Evolutionary conservation across 2,113 vertebrate genomes (phyloP).

Genomic region (Leptobrachium ailaonicum): DNA sequence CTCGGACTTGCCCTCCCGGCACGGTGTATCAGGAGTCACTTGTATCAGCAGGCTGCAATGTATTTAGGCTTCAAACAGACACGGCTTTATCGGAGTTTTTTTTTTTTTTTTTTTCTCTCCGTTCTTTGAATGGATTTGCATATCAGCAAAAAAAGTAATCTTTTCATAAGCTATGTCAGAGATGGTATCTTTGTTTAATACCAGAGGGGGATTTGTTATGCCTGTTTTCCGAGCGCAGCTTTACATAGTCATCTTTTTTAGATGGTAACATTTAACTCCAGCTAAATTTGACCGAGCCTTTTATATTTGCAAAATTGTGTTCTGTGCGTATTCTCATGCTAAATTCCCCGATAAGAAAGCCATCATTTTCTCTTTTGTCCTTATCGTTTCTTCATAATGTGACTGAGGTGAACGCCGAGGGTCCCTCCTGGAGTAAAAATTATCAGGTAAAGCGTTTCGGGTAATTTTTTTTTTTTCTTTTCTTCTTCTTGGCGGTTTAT

Average conservation of each 20-base stretch:
- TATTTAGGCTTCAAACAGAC: slow-evolving; percentile 11
- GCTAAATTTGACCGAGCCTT: slow-evolving; percentile 42
- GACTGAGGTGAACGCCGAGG: slow-evolving; percentile 55
- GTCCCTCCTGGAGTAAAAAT: slow-evolving; percentile 56
- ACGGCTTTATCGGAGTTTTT: not conserved
- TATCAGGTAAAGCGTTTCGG: slow-evolving; percentile 60
- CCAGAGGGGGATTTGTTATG: slow-evolving; percentile 37
- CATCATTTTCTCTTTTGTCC: slow-evolving; percentile 52
- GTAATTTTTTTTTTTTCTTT: slow-evolving; percentile 58
- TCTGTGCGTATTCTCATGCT: slow-evolving; percentile 51
- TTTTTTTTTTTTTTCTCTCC: not conserved
- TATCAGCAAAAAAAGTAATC: slow-evolving; percentile 37
- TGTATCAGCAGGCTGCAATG: not conserved
- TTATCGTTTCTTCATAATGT: slow-evolving; percentile 60
- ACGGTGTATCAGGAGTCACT: no score
- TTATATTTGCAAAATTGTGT: slow-evolving; percentile 50
- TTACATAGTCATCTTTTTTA: slow-evolving; percentile 9
- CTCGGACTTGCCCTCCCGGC: no score
- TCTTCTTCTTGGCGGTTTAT: slow-evolving; percentile 62
- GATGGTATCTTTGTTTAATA: slow-evolving; percentile 29
- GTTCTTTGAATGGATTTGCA: slow-evolving; percentile 37
- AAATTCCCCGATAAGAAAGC: slow-evolving; percentile 55
- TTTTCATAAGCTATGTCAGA: slow-evolving; percentile 31
- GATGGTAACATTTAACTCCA: slow-evolving; percentile 33
- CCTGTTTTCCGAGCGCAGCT: slow-evolving; percentile 12